A percentile compares a stretch with the other conserved stretches of the same genome.
These are phyloP conservation scores for Megaceryle maxima DNA, from an alignment of 2,113 vertebrate genomes.

Conservation along the genomic window DNA sequence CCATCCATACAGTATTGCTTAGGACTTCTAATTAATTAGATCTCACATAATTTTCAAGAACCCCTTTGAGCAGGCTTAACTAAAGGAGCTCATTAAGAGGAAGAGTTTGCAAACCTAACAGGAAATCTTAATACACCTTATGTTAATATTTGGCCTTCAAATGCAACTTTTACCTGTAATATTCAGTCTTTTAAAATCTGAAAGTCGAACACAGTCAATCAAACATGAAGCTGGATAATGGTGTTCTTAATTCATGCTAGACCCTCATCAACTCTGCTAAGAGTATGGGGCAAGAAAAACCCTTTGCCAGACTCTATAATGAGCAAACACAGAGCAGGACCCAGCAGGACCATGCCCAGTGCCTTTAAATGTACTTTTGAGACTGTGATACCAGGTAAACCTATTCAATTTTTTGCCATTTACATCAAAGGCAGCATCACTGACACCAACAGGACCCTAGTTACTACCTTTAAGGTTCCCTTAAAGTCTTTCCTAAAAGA, in stretches of 20 bases:
- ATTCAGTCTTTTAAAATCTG: background rate
- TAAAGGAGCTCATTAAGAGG: background rate
- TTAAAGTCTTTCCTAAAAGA: background rate
- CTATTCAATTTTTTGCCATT: background rate
- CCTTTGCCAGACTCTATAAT: background rate
- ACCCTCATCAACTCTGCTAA: background rate
- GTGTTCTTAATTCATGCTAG: background rate
- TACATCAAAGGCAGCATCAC: background rate
- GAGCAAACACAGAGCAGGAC: rapidly evolving
- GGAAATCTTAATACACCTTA: background rate
- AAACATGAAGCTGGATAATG: background rate
- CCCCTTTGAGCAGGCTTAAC: background rate
- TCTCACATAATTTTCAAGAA: background rate
- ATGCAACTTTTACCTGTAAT: background rate
- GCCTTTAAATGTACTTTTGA: background rate
- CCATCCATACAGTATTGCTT: background rate
- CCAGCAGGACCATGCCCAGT: rapidly evolving
- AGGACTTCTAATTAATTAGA: constrained; percentile 1
- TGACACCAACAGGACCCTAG: rapidly evolving
- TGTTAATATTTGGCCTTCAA: background rate
- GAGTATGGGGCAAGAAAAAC: background rate
- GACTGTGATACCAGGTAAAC: background rate
- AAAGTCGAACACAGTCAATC: background rate
- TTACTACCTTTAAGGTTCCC: background rate
- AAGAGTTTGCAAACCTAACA: background rate